phyloP scores from a whole-genome alignment of 2,113 vertebrate genomes.

The Rhizomys pruinosus region DNA sequence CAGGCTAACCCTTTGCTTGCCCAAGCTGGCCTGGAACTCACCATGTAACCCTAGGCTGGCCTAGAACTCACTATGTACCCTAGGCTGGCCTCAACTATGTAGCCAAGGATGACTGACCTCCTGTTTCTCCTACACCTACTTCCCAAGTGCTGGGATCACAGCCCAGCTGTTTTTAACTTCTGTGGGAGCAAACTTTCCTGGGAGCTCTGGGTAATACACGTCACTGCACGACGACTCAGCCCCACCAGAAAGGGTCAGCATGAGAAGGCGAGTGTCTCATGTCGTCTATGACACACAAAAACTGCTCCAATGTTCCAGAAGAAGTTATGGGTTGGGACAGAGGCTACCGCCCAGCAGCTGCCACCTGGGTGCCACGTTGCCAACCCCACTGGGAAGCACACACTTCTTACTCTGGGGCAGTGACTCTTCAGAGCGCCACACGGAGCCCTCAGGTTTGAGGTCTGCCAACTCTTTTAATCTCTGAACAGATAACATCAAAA shows the following conservation, averaged over 20 bases:
- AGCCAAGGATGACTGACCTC: background rate
- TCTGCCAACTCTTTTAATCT: no score
- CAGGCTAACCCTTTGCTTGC: background rate
- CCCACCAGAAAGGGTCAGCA: background rate
- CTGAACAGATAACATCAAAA: background rate
- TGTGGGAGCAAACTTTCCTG: background rate
- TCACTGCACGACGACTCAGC: rapidly evolving
- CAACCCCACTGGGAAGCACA: rapidly evolving
- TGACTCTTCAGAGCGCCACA: rapidly evolving
- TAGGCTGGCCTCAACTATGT: background rate
- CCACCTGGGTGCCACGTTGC: background rate
- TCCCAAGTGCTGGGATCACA: background rate
- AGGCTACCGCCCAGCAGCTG: background rate
- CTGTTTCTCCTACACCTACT: background rate
- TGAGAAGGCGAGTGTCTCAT: background rate
- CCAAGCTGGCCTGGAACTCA: background rate
- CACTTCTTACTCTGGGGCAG: background rate
- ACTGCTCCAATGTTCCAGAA: background rate
- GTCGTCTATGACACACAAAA: background rate
- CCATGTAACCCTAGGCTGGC: background rate
- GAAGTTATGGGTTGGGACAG: no score
- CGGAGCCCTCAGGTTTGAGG: rapidly evolving
- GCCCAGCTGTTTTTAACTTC: background rate
- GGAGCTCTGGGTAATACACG: rapidly evolving
- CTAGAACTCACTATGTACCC: background rate